Evolutionary conservation across 2,113 vertebrate species (phyloP).

Genomic region (Telmatochromis brachygnathus): DNA sequence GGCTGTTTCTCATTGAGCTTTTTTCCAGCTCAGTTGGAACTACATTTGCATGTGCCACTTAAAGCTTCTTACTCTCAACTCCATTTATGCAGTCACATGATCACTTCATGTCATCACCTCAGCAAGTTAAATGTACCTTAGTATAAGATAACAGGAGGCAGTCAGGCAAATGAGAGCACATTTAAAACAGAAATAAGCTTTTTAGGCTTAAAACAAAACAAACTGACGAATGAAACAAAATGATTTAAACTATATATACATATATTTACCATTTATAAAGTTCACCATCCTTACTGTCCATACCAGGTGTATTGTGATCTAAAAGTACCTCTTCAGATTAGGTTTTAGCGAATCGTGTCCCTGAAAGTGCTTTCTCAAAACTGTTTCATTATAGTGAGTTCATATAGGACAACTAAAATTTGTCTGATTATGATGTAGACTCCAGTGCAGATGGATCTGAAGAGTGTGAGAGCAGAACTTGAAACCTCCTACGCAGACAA

Average conservation of each 20-base stretch:
- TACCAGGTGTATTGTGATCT: not conserved
- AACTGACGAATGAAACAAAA: not conserved
- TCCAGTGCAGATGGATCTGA: not conserved
- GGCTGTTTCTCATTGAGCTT: constrained; percentile 10
- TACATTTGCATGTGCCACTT: constrained; percentile 60
- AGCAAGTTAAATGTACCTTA: not conserved
- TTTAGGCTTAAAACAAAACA: constrained; percentile 10
- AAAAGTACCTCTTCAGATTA: not conserved
- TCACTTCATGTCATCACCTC: constrained; percentile 38
- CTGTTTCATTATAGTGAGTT: not conserved
- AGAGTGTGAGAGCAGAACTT: not conserved
- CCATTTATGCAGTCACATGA: constrained; percentile 37
- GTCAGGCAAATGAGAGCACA: not conserved
- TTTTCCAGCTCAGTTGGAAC: constrained; percentile 20
- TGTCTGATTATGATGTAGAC: not conserved
- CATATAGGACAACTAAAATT: not conserved
- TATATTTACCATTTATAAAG: not conserved
- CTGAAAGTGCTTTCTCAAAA: not conserved
- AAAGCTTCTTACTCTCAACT: constrained; percentile 51
- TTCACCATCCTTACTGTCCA: not conserved
- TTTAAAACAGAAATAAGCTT: not conserved
- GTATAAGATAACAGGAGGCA: not conserved
- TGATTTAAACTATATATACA: not conserved
- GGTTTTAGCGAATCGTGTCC: not conserved
- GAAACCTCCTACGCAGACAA: not conserved